Evolutionary conservation across 2,113 vertebrate genomes (phyloP).

Genomic region (Zosterops pallidus): DNA sequence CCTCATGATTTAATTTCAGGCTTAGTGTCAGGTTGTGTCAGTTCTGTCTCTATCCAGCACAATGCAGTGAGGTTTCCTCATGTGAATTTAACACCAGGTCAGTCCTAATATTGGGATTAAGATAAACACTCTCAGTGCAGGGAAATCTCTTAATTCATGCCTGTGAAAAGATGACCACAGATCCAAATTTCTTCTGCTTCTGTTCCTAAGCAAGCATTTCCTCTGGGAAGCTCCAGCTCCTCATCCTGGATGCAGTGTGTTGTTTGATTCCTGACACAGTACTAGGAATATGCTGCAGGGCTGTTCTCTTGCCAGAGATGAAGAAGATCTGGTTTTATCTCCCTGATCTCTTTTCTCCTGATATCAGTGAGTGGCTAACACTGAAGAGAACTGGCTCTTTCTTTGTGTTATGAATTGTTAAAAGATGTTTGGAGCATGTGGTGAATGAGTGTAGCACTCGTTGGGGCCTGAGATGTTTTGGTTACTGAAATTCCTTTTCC

Average conservation of each 20-base stretch:
- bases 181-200: background rate
- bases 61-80: background rate
- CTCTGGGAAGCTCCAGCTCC: background rate
- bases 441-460: background rate
- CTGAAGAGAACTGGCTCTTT: background rate
- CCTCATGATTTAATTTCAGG: background rate
- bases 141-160: background rate
- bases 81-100: background rate
- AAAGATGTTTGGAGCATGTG: background rate
- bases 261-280: background rate
- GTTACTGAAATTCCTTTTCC: too few species aligned
- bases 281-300: background rate
- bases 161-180: background rate
- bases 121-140: background rate
- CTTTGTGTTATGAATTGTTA: background rate
- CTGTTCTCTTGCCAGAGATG: background rate
- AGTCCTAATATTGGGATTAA: accelerated
- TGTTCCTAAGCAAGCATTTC: background rate
- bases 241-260: background rate
- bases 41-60: background rate
- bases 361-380: background rate
- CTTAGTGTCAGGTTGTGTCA: background rate
- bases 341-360: background rate
- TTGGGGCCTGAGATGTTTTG: too few species aligned
- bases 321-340: background rate